Evolutionary conservation across 2,797 vertebrate species (phyloP), one percentile per base, ranked within the genome.

Genomic region (Lepilemur septentrionalis): DNA sequence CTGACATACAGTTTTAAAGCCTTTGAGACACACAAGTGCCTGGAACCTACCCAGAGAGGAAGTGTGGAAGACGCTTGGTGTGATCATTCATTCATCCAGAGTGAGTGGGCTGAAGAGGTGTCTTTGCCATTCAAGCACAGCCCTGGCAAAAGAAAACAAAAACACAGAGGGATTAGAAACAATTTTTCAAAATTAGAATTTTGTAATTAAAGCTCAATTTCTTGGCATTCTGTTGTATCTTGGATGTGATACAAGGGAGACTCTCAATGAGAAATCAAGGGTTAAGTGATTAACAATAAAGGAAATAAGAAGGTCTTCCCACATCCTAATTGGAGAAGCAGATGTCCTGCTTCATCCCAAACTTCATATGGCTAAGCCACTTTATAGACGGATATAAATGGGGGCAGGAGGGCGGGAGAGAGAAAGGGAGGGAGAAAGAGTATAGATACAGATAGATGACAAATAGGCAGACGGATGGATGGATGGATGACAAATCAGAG

Each of bases 31-130:
- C 1, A 10, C 12, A 4, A 55, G 41, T 4, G 35, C 50, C 85
- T 43, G 5, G 2, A 70, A 83, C 94, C 94, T 70, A 97, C 96
- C 85, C 30, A 25, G 2, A 18, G 59, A 89, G 59, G 65, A 69
- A 32, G 69, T 9, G 23, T 28, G 69, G 48, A 43, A 0, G 59
- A 55, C 23, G 1, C 73, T 6, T 0, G 0, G n/a, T 0, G 13
- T 8, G 7, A 61, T 35, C 80, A 48, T 10, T 85, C 61, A n/a
- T 28, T 72, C 89, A 50, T 46, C 59, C 69, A 43, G n/a, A 32
- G 35, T 0, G 46, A 30, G 57, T 28, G 35, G 70, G 17, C 72
- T 38, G 67, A 72, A 83, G 88, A 87, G 48, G 41, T 17, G 9
- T 20, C 89, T 67, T 20, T 38, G 67, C 38, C 35, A 93, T 61